Base-by-base conservation (phyloP, 2,797 vertebrate species). In the Hybognathus amarus region DNA sequence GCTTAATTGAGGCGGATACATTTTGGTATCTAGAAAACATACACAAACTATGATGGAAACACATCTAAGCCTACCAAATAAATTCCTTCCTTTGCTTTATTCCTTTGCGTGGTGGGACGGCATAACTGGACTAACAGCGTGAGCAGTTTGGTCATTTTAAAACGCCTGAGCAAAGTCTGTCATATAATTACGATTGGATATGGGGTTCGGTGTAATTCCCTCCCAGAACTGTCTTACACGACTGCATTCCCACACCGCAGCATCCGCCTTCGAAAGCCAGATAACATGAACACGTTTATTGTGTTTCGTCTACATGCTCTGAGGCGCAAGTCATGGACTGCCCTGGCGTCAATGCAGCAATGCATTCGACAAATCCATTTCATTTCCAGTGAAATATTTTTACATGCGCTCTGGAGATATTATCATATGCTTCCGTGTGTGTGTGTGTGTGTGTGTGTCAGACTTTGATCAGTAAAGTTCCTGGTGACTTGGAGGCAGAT, bases 401-500 rank as follows among this genome's bases (percentile, higher is more conserved):
- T 63, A n/a, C 38, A 63, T 22, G 56, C 15, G 10, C 24, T 50
- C 45, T 50, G 24, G 20, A 77, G 38, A 80, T 40, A 45, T 33
- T 83, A 50, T 71, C 52, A 18, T 68, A 38, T 79, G 71, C 79
- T 61, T 83, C 59, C 75, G 24, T 79, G n/a, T 71, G 42, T 78
- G 68, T 76, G 85, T 87, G 83, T 74, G 71, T 30, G 24, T 79
- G 85, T 86, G 83, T 22, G 67, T 83, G 77, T 85, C 68, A 85
- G 77, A 38, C 88, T 89, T 89, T 89, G 85, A 90, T 90, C 86
- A 86, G 79, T 83, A 82, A 88, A 87, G 88, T 84, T 89, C 86
- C 88, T 92, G 90, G 88, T 92, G 89, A 94, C 91, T 94, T 94
- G 92, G 92, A 94, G 89, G 90, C 89, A 94, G 92, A 95, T 94